Evolutionary conservation across 1,140 invertebrate genomes (phyloP), one percentile per base, ranked within the genome.

Genomic region (Drosophila tropicalis): DNA sequence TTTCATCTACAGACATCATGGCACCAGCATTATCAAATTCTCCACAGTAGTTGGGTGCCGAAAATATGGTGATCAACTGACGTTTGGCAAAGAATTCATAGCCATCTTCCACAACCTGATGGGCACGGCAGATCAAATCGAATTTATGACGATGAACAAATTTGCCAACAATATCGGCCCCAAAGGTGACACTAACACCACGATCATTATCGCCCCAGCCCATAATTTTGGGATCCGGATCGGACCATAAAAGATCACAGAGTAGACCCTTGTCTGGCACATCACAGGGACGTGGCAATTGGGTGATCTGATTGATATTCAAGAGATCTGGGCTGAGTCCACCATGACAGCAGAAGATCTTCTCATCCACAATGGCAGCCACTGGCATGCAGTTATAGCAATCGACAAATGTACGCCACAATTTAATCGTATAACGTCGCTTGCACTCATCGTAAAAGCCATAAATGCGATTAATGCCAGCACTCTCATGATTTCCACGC

Each of bases 1-100:
- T 98, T 90, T 99, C 98, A 92, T 99, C 98, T 5, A 99, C 98
- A 79, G 97, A 98, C 98, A 99, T 99, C 98, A 99, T 99, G 63
- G 97, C 98, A 72, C 93, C 93, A 41, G 98, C 98, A 93, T 99
- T 99, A 92, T 99, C 98, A 92, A 99, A 99, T 93, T 99, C 98
- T 47, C 97, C 9, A 96, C 96, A 84, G 96, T 79, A 79, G 19
- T 79, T 79, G 39, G 77, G 77, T 0, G 77, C 77, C 51, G 96
- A 97, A 90, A 99, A 99, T 17, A 99, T 93, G 2, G 98, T 99
- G 10, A 99, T 98, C 55, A 99, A 93, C 91, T 99, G 98, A 75
- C 98, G 94, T 93, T 99, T 99, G 1, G 98, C 98, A 92, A 99
- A 99, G 92, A 99, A 99, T 93, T 99, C 98, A 92, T 99, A 99